phyloP scores from a whole-genome alignment of 2,888 invertebrate genomes.

The Mechanitis mazaeus region DNA sequence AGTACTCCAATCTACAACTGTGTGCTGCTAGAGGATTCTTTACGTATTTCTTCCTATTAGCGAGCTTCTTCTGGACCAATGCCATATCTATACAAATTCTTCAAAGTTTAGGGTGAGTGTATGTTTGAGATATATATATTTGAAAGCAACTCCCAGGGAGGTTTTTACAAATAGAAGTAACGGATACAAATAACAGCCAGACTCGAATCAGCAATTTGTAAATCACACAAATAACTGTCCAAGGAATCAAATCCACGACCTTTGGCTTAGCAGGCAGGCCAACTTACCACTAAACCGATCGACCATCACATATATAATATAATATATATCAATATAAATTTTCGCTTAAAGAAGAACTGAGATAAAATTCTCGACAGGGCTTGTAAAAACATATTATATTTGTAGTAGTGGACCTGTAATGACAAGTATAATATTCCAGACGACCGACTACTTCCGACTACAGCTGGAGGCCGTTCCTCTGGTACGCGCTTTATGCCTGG shows the following conservation, averaged over 20 bases:
- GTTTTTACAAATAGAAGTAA: no score
- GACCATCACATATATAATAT: no score
- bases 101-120: constrained; percentile 77
- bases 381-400: not conserved
- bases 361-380: not conserved
- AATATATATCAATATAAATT: not conserved
- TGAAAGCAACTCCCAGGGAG: no score
- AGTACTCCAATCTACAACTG: constrained; percentile 46
- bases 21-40: constrained; percentile 66
- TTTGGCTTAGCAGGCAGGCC: no score
- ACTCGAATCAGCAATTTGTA: no score
- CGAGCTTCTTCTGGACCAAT: constrained; percentile 82
- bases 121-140: not conserved
- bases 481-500: constrained; percentile 78
- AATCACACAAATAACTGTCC: not conserved
- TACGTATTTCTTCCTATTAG: constrained; percentile 75
- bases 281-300: no score
- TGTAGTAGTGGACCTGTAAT: not conserved
- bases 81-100: constrained; percentile 82
- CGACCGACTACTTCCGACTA: constrained; percentile 47
- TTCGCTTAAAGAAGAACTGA: not conserved
- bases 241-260: no score
- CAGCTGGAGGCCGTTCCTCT: constrained; percentile 77
- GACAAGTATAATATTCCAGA: constrained; percentile 35
- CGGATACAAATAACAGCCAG: no score